Evolutionary conservation across 2,113 vertebrate species (phyloP), one percentile per base, ranked within the genome.

Genomic region (Silurus meridionalis): DNA sequence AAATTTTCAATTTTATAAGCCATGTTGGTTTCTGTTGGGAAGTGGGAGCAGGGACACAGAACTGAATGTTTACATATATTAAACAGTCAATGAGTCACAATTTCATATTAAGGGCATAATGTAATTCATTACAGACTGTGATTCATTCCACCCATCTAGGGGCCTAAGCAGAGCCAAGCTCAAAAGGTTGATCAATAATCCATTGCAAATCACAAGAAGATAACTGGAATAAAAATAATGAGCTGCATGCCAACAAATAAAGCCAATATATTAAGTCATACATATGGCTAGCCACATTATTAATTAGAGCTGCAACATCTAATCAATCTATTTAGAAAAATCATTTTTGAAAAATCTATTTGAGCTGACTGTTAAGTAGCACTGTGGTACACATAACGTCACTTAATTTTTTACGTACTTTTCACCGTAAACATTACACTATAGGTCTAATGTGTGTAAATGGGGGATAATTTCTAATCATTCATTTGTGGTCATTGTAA

Each of bases 1-100:
- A 91, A 89, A 93, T 92, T 58, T 93, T 91, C 81, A 86, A 50
- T 92, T 91, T 89, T 82, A 91, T 90, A 75, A 91, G 91, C 86
- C 84, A 90, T 83, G 88, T 89, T 90, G 82, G 13, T 14, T 63
- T 55, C 13, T 80, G 23, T 37, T 46, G 53, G 7, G 10, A 52
- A 66, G 19, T 10, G 15, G 50, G 19, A 64, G 10, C 37, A 61
- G 57, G 17, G 37, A 74, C 46, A 74, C 19, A 48, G 37, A 19
- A 37, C 69, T 11, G 72, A 10, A 52, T 75, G 8, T 1, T 52
- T 3, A 2, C 46, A 52, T 75, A 8, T 48, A 48, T 50, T 50
- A 48, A 74, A 75, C 21, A 75, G 52, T 52, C 23, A 50, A 75
- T 75, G 21, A n/a, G 72, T 52, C 5, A 23, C 10, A 75, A 52